These are phyloP conservation scores for Amyelois transitella DNA, from an alignment of 1,140 invertebrate genomes.

Conservation along the genomic window DNA sequence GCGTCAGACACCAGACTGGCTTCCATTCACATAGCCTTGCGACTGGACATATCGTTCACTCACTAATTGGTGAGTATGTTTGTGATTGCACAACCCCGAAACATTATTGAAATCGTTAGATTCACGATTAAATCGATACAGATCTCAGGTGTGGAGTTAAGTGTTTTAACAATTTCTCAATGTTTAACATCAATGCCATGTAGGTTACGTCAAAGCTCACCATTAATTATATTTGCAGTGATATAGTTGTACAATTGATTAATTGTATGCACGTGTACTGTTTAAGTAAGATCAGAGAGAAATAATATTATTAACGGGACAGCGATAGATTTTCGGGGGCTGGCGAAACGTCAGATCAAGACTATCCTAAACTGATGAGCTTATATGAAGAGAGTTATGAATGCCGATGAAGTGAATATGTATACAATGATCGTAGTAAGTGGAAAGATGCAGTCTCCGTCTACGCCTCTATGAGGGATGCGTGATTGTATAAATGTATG, in stretches of 20 bases:
- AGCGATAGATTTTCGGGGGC: too few species aligned
- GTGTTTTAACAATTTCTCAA: neutral
- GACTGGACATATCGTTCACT: neutral
- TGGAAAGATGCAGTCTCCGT: too few species aligned
- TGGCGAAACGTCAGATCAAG: too few species aligned
- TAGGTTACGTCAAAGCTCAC: neutral
- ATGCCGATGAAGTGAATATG: too few species aligned
- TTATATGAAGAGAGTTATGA: too few species aligned
- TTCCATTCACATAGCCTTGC: constrained; percentile 3
- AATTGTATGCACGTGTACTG: too few species aligned
- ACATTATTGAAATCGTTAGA: neutral
- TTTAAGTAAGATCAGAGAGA: neutral
- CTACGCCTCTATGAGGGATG: too few species aligned
- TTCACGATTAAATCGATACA: neutral
- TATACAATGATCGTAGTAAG: too few species aligned
- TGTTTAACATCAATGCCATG: neutral
- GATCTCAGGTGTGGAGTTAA: neutral
- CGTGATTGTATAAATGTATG: too few species aligned
- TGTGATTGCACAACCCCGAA: constrained; percentile 1
- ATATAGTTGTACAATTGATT: neutral
- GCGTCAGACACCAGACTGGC: neutral
- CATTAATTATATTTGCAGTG: neutral
- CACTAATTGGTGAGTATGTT: constrained; percentile 1
- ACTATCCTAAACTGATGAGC: too few species aligned
- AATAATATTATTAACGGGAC: too few species aligned